These are phyloP conservation scores for Drosophila nigromelanica DNA, from an alignment of 1,140 invertebrate genomes.

Conservation along the genomic window DNA sequence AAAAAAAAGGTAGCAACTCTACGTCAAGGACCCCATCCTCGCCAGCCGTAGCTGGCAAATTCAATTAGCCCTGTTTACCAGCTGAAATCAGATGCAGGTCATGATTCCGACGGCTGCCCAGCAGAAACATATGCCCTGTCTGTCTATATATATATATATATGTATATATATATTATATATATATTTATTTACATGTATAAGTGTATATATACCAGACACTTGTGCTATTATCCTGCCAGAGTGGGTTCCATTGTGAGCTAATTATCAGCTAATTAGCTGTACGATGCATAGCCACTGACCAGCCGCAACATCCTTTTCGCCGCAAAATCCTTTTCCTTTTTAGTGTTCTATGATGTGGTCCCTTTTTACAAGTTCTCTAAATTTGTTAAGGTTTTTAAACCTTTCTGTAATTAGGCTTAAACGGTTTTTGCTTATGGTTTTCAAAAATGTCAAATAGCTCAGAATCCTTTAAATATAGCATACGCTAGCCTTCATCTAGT, in stretches of 20 bases:
- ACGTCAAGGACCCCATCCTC: slow-evolving; percentile 10
- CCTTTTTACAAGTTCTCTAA: no score
- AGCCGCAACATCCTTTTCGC: slow-evolving; percentile 15
- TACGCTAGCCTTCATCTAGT: no score
- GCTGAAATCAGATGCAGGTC: slow-evolving; percentile 23
- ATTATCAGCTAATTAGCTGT: slow-evolving; percentile 29
- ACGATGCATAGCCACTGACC: slow-evolving; percentile 11
- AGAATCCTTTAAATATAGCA: no score
- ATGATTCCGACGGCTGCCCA: not conserved
- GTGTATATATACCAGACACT: not conserved
- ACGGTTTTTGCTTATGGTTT: no score
- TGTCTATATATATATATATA: not conserved
- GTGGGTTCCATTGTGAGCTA: slow-evolving; percentile 1
- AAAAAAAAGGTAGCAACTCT: not conserved
- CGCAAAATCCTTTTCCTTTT: slow-evolving; percentile 10
- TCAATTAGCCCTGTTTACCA: slow-evolving; percentile 33
- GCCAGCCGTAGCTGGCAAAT: slow-evolving; percentile 23
- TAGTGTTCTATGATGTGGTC: not conserved
- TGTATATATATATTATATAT: no score
- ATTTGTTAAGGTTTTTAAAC: no score
- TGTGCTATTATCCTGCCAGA: slow-evolving; percentile 6
- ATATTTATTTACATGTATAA: no score
- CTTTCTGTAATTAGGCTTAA: no score
- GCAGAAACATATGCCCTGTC: slow-evolving; percentile 11
- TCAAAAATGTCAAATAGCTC: no score